A percentile compares a stretch with the other conserved stretches of the same genome.
These are phyloP conservation scores for Meteorus colon DNA, from an alignment of 2,888 invertebrate genomes.

Conservation along the genomic window DNA sequence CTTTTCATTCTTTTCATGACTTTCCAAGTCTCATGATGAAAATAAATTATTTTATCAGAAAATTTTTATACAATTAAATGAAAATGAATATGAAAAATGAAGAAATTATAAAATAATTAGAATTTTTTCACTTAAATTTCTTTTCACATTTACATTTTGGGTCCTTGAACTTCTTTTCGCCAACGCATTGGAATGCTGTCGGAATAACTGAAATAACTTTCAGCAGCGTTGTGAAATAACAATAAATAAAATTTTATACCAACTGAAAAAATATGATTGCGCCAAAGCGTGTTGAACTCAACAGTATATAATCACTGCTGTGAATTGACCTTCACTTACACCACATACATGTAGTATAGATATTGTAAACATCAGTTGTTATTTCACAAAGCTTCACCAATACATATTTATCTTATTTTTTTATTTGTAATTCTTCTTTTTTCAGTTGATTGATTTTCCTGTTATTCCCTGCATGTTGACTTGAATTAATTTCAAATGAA, in stretches of 20 bases:
- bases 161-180: neutral
- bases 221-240: neutral
- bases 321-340: neutral
- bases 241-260: neutral
- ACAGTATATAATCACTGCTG: conserved; percentile 5
- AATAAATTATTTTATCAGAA: neutral
- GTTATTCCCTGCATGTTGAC: neutral
- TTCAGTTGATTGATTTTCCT: conserved; percentile 3
- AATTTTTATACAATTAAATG: neutral
- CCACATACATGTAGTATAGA: neutral
- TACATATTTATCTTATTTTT: neutral
- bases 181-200: neutral
- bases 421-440: neutral
- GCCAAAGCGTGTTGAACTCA: neutral
- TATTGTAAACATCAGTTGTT: neutral
- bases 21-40: neutral
- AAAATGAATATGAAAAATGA: neutral
- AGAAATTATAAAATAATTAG: neutral
- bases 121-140: neutral
- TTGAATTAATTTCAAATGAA: conserved; percentile 5
- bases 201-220: neutral
- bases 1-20: neutral
- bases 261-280: conserved; percentile 4
- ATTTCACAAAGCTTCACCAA: neutral
- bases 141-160: neutral